Evolutionary conservation across 1,140 invertebrate genomes (phyloP), one percentile per base, ranked within the genome.

Genomic region (Telenomus remus): DNA sequence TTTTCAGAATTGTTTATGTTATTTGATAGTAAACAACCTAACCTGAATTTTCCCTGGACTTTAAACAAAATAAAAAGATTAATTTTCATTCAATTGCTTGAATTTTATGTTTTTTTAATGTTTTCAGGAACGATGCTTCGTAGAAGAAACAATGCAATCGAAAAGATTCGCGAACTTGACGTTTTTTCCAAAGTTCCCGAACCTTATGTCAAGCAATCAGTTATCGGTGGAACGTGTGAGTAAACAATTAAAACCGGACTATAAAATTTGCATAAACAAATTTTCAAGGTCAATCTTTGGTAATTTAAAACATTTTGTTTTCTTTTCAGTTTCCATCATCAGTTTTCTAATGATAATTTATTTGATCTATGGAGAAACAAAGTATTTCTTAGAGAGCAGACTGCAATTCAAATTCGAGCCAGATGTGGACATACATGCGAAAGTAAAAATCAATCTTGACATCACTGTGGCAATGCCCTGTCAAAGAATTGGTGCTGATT

Each of bases 391-490:
- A 56, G 91, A 95, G 75, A 94, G 94, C 81, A 92, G 93, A 84
- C 91, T 97, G 56, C 89, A 92, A 43, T 98, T 97, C 87, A 93
- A 94, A 87, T 98, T 98, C 88, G 91, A 93, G 81, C 95, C 96
- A 10, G 97, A 98, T 82, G 93, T 92, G n/a, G 93, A 97, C 60
- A 91, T 95, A 84, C 92, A 97, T 83, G 94, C 93, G 70, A 97
- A 97, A 87, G 85, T 98, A 19, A 93, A 94, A 85, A 94, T 99
- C 78, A 97, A 98, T 87, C 91, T 98, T 48, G 97, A 99, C 85
- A 92, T 99, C 46, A 98, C 96, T 5, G 92, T 99, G 11, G 96
- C 96, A 16, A 98, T 97, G 94, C 94, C 94, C 64, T 98, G 97
- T 87, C 87, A 85, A 75, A 87, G 92, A 65, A 90, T 98, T 57